These are phyloP conservation scores for Thecophora atra DNA, from an alignment of 2,888 invertebrate species.

Conservation along the genomic window DNA sequence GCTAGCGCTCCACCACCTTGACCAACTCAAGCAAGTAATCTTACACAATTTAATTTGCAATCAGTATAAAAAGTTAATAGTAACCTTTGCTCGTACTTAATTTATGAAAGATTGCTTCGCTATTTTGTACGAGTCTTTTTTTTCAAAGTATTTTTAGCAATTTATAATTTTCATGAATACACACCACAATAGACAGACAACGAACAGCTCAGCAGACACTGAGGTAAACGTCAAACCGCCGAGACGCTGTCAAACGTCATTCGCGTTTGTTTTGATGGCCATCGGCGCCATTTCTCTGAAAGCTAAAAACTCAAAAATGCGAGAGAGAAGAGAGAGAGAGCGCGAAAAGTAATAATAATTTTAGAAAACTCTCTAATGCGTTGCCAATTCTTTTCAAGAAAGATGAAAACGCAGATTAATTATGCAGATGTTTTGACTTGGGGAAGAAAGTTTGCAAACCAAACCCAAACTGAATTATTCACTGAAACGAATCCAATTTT, in stretches of 20 bases:
- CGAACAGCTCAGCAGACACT: slow-evolving; percentile 21
- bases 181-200: slow-evolving; percentile 30
- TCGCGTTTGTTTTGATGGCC: slow-evolving; percentile 39
- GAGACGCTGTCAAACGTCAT: slow-evolving; percentile 30
- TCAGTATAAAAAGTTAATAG: neutral
- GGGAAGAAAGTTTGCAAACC: too few species aligned
- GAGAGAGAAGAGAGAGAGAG: slow-evolving; percentile 38
- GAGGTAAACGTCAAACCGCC: slow-evolving; percentile 38
- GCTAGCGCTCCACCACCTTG: slow-evolving; percentile 34
- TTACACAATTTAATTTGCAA: slow-evolving; percentile 9
- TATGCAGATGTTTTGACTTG: too few species aligned
- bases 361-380: neutral
- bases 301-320: too few species aligned
- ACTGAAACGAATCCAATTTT: too few species aligned
- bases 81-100: slow-evolving; percentile 17
- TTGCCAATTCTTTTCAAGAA: neutral
- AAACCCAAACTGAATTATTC: too few species aligned
- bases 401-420: too few species aligned
- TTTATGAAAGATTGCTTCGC: neutral
- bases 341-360: slow-evolving; percentile 38
- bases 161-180: slow-evolving; percentile 31
- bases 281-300: slow-evolving; percentile 19
- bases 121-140: neutral
- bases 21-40: slow-evolving; percentile 1
- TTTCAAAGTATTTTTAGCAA: neutral